Conservation (phyloP, 2,113 vertebrate genomes). For the Ariopsis seemanni region DNA sequence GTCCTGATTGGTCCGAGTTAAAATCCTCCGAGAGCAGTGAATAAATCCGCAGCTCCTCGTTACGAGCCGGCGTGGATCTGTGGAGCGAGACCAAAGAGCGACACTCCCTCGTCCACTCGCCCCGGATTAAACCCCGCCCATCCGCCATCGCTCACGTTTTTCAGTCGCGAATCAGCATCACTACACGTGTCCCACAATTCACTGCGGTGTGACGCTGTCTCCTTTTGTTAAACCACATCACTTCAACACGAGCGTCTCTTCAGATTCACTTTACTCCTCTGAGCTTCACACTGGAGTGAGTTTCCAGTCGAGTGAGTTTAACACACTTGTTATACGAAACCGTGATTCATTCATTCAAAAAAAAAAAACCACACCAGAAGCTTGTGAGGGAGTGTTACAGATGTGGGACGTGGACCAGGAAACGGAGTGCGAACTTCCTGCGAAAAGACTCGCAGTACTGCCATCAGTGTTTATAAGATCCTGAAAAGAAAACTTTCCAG, state of each 20-base stretch:
- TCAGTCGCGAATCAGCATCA: neutral
- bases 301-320: neutral
- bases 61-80: no score
- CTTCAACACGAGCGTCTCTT: neutral
- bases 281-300: neutral
- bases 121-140: neutral
- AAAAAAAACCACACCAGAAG: neutral
- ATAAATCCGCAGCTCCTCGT: neutral
- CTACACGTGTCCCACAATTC: neutral
- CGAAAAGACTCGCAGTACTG: constrained; percentile 42
- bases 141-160: neutral
- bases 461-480: constrained; percentile 44
- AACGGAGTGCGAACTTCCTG: neutral
- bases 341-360: neutral
- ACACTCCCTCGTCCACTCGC: neutral
- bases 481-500: constrained; percentile 8
- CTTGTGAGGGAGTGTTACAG: neutral
- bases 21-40: neutral
- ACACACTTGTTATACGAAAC: neutral
- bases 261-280: neutral
- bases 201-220: neutral
- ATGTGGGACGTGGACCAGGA: neutral
- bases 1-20: neutral
- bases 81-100: neutral
- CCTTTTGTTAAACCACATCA: neutral